These are phyloP conservation scores for Geotrypetes seraphini DNA, from an alignment of 2,797 vertebrate species.

Conservation along the genomic window DNA sequence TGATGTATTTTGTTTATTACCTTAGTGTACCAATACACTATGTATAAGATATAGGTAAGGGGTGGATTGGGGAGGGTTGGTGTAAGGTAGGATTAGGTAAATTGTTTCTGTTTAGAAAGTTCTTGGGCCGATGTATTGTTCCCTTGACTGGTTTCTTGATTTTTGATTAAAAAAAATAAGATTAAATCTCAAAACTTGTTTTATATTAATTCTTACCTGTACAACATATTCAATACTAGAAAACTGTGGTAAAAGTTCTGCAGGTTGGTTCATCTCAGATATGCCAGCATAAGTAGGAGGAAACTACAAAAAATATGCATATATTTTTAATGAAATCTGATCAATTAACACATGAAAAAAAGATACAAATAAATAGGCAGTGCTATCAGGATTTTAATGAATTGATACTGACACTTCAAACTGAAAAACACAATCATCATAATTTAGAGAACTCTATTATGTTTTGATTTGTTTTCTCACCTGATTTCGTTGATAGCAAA, in stretches of 20 bases:
- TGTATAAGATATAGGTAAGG: no score
- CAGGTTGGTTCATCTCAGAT: slow-evolving; percentile 92
- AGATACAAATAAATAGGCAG: not conserved
- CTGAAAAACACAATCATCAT: not conserved
- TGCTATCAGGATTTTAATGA: not conserved
- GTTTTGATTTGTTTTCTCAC: slow-evolving; percentile 47
- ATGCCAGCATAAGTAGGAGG: slow-evolving; percentile 92
- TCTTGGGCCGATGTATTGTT: no score
- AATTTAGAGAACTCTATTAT: no score
- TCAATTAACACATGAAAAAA: not conserved
- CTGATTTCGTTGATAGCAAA: slow-evolving; percentile 97
- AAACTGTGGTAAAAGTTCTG: slow-evolving; percentile 90
- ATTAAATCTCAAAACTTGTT: no score
- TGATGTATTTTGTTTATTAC: no score
- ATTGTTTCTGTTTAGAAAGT: no score
- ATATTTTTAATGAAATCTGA: slow-evolving; percentile 4
- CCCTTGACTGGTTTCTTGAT: no score
- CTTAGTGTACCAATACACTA: no score
- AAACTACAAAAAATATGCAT: slow-evolving; percentile 60
- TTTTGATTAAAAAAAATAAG: no score
- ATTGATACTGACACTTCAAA: not conserved
- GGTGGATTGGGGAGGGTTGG: no score
- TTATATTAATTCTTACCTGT: slow-evolving; percentile 61
- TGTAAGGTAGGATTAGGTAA: no score
- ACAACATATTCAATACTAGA: slow-evolving; percentile 97